Evolutionary conservation across 2,797 vertebrate genomes (phyloP), one percentile per base, ranked within the genome.

Genomic region (Catamblyrhynchus diadema): DNA sequence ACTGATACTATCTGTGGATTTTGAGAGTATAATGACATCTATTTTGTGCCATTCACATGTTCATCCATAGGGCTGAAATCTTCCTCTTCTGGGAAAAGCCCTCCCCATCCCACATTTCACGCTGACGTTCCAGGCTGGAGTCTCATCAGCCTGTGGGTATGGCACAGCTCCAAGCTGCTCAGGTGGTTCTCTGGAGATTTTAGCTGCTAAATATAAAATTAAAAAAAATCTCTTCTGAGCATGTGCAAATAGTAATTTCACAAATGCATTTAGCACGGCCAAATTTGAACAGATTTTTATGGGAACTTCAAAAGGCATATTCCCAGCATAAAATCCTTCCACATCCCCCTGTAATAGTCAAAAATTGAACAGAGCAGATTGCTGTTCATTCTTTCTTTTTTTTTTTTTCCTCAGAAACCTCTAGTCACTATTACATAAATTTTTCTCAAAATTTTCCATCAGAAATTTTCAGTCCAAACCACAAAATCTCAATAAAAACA

Each of bases 261-360:
- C 84, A 92, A 70, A 39, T 53, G 75, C 69, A 39, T 89, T 85
- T 74, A 71, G 57, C 96, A 83, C 0, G 2, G 79, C 89, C 84
- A 92, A 81, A 89, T 87, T 56, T 88, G 84, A 92, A 53, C 85
- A 92, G 87, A 80, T 94, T 95, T 94, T 91, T 65, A n/a, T 60
- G 45, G 72, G 84, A 87, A 88, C 86, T 93, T 96, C 82, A 86
- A 91, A 89, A 93, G 25, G 56, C 75, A 39, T 71, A 61, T 91
- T 94, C 85, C 75, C 65, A 53, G 72, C 69, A 67, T 48, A 86
- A 94, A 77, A 74, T 81, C 73, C 61, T 54, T 84, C 71, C 4
- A 2, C 71, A 53, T 44, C 14, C 14, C 37, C 33, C 37, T 65
- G 41, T 86, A 83, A 81, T 22, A 86, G 48, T 60, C 6, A 81